Base-by-base conservation (phyloP, 2,797 vertebrate species). In the Myripristis murdjan region DNA sequence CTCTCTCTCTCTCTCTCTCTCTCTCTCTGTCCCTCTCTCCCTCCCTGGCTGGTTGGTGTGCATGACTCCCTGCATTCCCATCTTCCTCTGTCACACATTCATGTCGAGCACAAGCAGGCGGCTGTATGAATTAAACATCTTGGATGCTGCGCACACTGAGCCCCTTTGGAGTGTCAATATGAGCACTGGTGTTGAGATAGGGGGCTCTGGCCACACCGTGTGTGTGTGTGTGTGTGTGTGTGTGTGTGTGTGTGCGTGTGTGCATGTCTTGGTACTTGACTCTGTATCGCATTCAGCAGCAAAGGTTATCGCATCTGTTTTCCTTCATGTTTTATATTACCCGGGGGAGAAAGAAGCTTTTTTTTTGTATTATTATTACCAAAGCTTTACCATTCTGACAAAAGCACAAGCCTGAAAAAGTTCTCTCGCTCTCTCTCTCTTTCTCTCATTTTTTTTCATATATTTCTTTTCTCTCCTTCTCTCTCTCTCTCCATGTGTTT, bases 81-180 rank as follows among this genome's bases (percentile, higher is more conserved):
- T 85, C 71, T 60, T 76, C 71, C 73, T 78, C 54, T 49, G 52
- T 82, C 74, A 73, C 65, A 62, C 44, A 4, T 70, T 86, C 60
- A 20, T 58, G 65, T 81, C 15, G 41, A 79, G 63, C 75, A 51
- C 64, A 57, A 77, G 53, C 82, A 64, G 72, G 79, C 65, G 46
- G 62, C 81, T 24, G 67, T 64, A 88, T 88, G 87, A 91, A 91
- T 92, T 87, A 89, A 90, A 92, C 85, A 93, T 88, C 67, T 82
- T 52, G 86, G 77, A 76, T 79, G 33, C 82, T 33, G 76, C 59
- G 3, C 86, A 77, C 31, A 20, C 81, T 69, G 81, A 77, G 76
- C 43, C 44, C 62, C 67, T 86, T 87, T 82, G 58, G 79, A 79
- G 86, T 86, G 82, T 83, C 85, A 70, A 81, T 59, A 73, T 54